These are phyloP conservation scores for Euphydryas editha DNA, from an alignment of 2,888 invertebrate genomes.

Conservation along the genomic window DNA sequence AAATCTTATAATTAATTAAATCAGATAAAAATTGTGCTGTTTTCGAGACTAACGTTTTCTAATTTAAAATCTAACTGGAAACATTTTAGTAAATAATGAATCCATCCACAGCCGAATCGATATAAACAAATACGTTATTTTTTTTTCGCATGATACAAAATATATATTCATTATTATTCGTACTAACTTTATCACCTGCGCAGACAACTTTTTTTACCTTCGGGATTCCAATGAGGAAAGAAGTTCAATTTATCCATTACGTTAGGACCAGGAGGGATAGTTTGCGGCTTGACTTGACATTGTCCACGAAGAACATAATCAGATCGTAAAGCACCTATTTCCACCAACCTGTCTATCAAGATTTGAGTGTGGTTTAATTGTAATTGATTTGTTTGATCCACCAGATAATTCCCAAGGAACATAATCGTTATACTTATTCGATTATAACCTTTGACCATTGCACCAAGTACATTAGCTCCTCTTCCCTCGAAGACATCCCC, in stretches of 20 bases:
- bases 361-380: slow-evolving; percentile 62
- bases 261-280: slow-evolving; percentile 58
- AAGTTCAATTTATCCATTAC: slow-evolving; percentile 52
- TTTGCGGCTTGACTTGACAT: slow-evolving; percentile 60
- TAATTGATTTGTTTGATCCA: slow-evolving; percentile 45
- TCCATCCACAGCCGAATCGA: too few species aligned
- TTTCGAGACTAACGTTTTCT: too few species aligned
- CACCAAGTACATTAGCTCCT: slow-evolving; percentile 65
- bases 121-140: too few species aligned
- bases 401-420: slow-evolving; percentile 68
- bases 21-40: too few species aligned
- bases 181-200: not conserved
- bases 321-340: slow-evolving; percentile 49
- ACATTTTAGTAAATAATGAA: too few species aligned
- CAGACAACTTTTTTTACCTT: slow-evolving; percentile 49
- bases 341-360: slow-evolving; percentile 57
- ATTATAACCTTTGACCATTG: slow-evolving; percentile 62
- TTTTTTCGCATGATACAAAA: too few species aligned
- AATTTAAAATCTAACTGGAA: too few species aligned
- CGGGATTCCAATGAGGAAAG: slow-evolving; percentile 60
- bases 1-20: too few species aligned
- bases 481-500: slow-evolving; percentile 71
- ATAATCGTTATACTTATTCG: slow-evolving; percentile 59
- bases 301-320: slow-evolving; percentile 61
- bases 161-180: not conserved